A percentile compares a stretch with the other conserved stretches of the same genome.
Conservation (phyloP, 2,797 vertebrate species). For the Intellagama lesueurii region DNA sequence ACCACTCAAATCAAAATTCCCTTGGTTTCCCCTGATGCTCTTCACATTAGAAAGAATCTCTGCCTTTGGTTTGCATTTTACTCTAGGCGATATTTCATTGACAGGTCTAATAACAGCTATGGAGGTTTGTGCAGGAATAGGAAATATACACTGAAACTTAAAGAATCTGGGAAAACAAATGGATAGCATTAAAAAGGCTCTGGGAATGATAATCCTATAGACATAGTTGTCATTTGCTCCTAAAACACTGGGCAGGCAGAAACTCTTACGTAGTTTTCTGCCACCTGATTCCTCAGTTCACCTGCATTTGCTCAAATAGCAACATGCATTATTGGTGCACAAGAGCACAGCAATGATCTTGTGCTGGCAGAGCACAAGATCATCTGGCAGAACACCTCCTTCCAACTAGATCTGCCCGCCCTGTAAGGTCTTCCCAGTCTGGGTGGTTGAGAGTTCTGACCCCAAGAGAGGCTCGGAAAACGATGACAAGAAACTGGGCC, state of each 20-base stretch:
- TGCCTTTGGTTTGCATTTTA: fast-evolving
- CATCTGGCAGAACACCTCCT: no score
- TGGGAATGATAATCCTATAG: not conserved
- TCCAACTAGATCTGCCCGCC: no score
- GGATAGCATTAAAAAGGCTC: no score
- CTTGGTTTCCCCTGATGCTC: fast-evolving
- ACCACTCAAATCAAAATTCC: not conserved
- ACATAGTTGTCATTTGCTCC: not conserved
- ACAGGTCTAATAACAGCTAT: not conserved
- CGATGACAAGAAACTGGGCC: no score
- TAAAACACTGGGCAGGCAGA: not conserved
- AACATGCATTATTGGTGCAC: not conserved
- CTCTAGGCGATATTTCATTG: not conserved
- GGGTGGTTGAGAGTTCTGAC: no score
- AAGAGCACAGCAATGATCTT: not conserved
- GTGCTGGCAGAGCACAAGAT: not conserved
- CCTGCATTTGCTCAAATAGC: not conserved
- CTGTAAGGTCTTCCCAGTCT: no score
- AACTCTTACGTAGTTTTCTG: not conserved
- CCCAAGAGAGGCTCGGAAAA: no score
- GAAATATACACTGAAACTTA: not conserved
- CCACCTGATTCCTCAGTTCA: not conserved
- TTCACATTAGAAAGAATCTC: not conserved
- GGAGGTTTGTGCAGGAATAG: not conserved
- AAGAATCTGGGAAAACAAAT: not conserved